Percentiles rank a stretch among this genome's conserved stretches.
These are phyloP conservation scores for Orius insidiosus DNA, from an alignment of 1,140 invertebrate species.

Conservation along the genomic window DNA sequence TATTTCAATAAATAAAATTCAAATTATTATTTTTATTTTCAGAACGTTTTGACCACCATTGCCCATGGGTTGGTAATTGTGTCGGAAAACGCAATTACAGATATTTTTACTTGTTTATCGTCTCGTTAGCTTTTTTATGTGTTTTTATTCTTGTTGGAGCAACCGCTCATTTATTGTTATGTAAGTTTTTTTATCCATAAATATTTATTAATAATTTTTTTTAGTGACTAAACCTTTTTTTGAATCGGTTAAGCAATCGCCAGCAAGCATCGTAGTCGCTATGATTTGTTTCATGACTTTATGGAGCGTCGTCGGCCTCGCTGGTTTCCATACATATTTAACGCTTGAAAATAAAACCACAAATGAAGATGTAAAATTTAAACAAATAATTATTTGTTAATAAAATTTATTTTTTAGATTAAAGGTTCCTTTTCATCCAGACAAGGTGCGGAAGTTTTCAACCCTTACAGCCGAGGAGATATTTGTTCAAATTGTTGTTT, in stretches of 20 bases:
- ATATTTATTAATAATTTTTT: conserved; percentile 4
- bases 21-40: conserved; percentile 19
- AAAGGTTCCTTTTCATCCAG: conserved; percentile 88
- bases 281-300: conserved; percentile 93
- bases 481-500: conserved; percentile 83
- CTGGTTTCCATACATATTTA: conserved; percentile 96
- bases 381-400: neutral
- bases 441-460: conserved; percentile 65
- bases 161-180: conserved; percentile 79
- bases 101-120: conserved; percentile 97
- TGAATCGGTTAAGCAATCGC: conserved; percentile 65
- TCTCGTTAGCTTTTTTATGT: conserved; percentile 87
- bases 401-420: conserved; percentile 60
- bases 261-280: conserved; percentile 72
- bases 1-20: conserved; percentile 21
- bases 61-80: conserved; percentile 84
- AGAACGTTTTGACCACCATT: conserved; percentile 46
- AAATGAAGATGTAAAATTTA: conserved; percentile 86
- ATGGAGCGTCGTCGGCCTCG: conserved; percentile 92
- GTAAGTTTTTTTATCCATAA: conserved; percentile 40
- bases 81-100: conserved; percentile 95
- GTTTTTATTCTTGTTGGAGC: conserved; percentile 93
- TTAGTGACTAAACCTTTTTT: conserved; percentile 39
- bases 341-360: conserved; percentile 95
- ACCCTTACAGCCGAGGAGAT: conserved; percentile 86